Conservation (phyloP, 2,888 invertebrate genomes). For the Leistus spinibarbis region DNA sequence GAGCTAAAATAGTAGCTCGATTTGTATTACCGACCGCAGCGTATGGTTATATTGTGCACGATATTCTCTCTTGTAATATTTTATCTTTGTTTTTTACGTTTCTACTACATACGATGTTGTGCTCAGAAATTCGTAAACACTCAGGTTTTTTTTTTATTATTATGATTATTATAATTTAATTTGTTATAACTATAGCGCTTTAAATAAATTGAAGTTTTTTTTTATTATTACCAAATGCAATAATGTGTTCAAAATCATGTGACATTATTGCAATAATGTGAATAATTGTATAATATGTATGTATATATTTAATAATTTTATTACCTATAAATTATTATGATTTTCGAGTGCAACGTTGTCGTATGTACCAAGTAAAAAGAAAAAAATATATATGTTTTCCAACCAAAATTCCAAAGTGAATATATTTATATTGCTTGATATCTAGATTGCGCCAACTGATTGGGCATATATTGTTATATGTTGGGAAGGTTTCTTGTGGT, state of each 20-base stretch:
- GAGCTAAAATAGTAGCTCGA: too few species aligned
- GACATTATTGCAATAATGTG: slow-evolving; percentile 35
- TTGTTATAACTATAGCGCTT: not conserved
- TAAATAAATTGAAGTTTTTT: not conserved
- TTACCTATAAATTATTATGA: not conserved
- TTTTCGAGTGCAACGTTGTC: slow-evolving; percentile 11
- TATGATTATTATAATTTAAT: slow-evolving; percentile 21
- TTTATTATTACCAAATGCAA: slow-evolving; percentile 18
- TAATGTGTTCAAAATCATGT: slow-evolving; percentile 22
- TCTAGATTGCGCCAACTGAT: slow-evolving; percentile 39
- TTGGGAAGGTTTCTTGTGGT: slow-evolving; percentile 37
- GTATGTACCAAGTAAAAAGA: not conserved
- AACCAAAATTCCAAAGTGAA: slow-evolving; percentile 17
- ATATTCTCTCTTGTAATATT: not conserved
- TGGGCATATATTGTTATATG: slow-evolving; percentile 34
- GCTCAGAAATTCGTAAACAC: slow-evolving; percentile 25
- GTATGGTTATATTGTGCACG: too few species aligned
- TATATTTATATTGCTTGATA: slow-evolving; percentile 31
- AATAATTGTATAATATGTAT: slow-evolving; percentile 26
- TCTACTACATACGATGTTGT: slow-evolving; percentile 30
- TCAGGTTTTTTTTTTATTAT: slow-evolving; percentile 26
- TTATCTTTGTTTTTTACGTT: not conserved
- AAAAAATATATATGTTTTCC: not conserved
- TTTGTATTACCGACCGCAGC: too few species aligned
- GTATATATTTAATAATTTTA: not conserved